phyloP scores from a whole-genome alignment of 2,888 invertebrate species.

The Autographa gamma region DNA sequence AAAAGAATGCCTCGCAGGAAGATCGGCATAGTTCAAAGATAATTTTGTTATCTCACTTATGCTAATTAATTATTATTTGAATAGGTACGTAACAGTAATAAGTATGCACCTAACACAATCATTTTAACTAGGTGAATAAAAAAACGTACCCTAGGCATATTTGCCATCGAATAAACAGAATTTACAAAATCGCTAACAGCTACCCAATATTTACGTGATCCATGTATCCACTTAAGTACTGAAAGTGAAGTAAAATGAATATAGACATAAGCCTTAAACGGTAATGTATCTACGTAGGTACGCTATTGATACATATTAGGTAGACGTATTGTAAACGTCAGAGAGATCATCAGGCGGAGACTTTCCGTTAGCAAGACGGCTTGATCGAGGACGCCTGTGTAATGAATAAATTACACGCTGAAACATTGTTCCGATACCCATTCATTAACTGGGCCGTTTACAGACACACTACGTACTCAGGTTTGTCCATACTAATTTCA shows the following conservation, averaged over 20 bases:
- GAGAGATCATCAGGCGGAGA: constrained; percentile 80
- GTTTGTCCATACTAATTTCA: constrained; percentile 76
- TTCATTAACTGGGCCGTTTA: constrained; percentile 81
- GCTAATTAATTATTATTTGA: too few species aligned
- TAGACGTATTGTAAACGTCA: constrained; percentile 60
- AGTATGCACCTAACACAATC: too few species aligned
- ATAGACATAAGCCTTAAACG: too few species aligned
- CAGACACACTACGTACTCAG: constrained; percentile 67
- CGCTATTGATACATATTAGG: not conserved
- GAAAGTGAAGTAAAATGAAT: not conserved
- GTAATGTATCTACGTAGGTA: constrained; percentile 36
- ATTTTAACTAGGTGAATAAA: too few species aligned
- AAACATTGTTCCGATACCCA: constrained; percentile 86
- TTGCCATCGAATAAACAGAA: too few species aligned
- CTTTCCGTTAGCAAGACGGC: constrained; percentile 79
- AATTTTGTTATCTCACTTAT: too few species aligned
- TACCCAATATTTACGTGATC: too few species aligned
- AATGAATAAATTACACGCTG: constrained; percentile 89
- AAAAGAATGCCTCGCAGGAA: too few species aligned
- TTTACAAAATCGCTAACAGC: too few species aligned
- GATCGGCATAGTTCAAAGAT: too few species aligned
- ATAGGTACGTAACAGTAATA: too few species aligned
- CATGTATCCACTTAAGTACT: not conserved
- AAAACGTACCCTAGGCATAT: too few species aligned
- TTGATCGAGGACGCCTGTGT: constrained; percentile 87